phyloP scores from a whole-genome alignment of 2,797 vertebrate species.

The Acestrorhynchus altus region DNA sequence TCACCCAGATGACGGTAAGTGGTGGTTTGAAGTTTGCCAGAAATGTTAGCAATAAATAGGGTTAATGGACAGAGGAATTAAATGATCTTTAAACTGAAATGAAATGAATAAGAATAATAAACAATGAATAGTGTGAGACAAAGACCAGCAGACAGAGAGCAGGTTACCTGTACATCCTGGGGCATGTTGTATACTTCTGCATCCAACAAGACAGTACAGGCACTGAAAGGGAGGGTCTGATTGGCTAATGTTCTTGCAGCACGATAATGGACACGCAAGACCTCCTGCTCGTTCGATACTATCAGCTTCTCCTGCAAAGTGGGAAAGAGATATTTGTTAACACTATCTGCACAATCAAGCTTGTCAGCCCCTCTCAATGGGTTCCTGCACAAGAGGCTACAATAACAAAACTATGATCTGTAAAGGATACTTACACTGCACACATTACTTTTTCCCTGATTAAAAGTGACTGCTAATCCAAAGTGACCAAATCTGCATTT shows the following conservation, averaged over 20 bases:
- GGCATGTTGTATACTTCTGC: slow-evolving; percentile 98
- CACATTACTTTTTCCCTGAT: background rate
- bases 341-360: background rate
- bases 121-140: too few relatives aligned
- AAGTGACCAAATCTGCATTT: background rate
- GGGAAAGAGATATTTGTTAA: slow-evolving; percentile 33
- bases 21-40: too few relatives aligned
- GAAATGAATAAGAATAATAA: too few relatives aligned
- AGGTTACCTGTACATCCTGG: slow-evolving; percentile 90
- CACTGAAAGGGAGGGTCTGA: slow-evolving; percentile 97
- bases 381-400: too few relatives aligned
- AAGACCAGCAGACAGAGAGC: background rate
- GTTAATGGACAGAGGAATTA: too few relatives aligned
- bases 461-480: background rate
- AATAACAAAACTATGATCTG: too few relatives aligned
- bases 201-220: slow-evolving; percentile 95
- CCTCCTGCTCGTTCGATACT: slow-evolving; percentile 98
- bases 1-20: background rate
- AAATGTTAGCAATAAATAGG: too few relatives aligned
- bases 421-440: background rate
- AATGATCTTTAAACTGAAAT: too few relatives aligned
- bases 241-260: slow-evolving; percentile 97
- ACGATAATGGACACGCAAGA: slow-evolving; percentile 95
- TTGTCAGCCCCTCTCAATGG: too few relatives aligned
- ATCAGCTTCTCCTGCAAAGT: slow-evolving; percentile 92